Conservation (phyloP, 2,888 invertebrate species). For the Hyposoter dolosus region DNA sequence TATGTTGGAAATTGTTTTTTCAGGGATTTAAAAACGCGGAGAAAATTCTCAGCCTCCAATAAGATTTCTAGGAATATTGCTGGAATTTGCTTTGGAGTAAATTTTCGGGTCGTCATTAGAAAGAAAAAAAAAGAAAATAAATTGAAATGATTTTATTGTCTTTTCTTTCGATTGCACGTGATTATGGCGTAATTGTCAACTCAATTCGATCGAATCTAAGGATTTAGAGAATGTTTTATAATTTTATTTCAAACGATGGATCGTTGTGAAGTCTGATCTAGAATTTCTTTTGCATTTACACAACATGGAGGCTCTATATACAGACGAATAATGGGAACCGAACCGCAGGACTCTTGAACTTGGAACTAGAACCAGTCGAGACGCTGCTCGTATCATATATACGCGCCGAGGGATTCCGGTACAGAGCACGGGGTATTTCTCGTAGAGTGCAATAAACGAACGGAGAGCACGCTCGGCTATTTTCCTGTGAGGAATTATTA, state of each 20-base stretch:
- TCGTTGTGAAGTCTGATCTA: not conserved
- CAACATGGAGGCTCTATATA: conserved; percentile 1
- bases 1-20: too few relatives aligned
- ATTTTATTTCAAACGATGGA: not conserved
- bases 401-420: conserved; percentile 6
- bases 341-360: conserved; percentile 62
- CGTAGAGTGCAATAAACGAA: conserved; percentile 56
- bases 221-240: not conserved
- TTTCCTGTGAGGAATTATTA: conserved; percentile 34
- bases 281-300: conserved; percentile 6
- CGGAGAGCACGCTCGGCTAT: conserved; percentile 57
- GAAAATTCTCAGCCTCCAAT: too few relatives aligned
- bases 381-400: conserved; percentile 3
- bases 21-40: too few relatives aligned
- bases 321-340: conserved; percentile 36
- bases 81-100: too few relatives aligned
- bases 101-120: too few relatives aligned
- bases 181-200: not conserved
- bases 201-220: not conserved
- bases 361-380: conserved; percentile 30
- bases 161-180: too few relatives aligned
- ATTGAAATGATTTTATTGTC: too few relatives aligned
- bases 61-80: too few relatives aligned
- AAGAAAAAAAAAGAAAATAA: too few relatives aligned
- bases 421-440: conserved; percentile 20